Evolutionary conservation across 2,888 invertebrate species (phyloP).

Genomic region (Rugalucina vietnamica): DNA sequence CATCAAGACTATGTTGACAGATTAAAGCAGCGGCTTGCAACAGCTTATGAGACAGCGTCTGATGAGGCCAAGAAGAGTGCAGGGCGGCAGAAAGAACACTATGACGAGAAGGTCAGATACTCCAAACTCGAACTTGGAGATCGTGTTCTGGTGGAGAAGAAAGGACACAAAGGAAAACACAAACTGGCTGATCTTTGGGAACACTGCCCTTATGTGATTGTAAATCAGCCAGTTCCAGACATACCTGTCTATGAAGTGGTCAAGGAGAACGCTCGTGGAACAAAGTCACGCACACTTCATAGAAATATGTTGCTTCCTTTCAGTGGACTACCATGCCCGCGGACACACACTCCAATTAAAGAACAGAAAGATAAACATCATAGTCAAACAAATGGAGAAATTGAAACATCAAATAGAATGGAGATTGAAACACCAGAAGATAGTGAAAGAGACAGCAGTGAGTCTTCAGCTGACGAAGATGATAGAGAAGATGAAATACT

Average conservation of each 20-base stretch:
- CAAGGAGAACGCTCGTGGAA: not conserved
- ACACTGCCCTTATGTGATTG: not conserved
- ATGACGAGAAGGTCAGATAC: not conserved
- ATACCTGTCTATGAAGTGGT: not conserved
- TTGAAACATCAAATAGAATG: no score
- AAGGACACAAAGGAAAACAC: not conserved
- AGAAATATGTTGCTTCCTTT: not conserved
- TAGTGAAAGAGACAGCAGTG: not conserved
- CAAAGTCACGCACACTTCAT: not conserved
- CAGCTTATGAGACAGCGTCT: not conserved
- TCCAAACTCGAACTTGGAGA: not conserved
- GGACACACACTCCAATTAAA: not conserved
- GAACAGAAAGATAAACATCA: not conserved
- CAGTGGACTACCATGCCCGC: not conserved
- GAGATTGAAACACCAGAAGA: not conserved
- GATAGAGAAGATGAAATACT: not conserved
- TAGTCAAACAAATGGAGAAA: not conserved
- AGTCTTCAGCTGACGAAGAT: not conserved
- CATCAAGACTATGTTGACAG: not conserved
- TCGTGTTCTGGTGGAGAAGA: not conserved
- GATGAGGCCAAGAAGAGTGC: not conserved
- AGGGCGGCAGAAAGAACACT: not conserved
- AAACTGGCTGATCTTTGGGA: not conserved
- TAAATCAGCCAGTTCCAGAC: not conserved
- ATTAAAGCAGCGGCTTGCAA: not conserved